A percentile compares a stretch with the other conserved stretches of the same genome.
Evolutionary conservation across 2,888 invertebrate species (phyloP).

Genomic region (Ceriagrion tenellum): DNA sequence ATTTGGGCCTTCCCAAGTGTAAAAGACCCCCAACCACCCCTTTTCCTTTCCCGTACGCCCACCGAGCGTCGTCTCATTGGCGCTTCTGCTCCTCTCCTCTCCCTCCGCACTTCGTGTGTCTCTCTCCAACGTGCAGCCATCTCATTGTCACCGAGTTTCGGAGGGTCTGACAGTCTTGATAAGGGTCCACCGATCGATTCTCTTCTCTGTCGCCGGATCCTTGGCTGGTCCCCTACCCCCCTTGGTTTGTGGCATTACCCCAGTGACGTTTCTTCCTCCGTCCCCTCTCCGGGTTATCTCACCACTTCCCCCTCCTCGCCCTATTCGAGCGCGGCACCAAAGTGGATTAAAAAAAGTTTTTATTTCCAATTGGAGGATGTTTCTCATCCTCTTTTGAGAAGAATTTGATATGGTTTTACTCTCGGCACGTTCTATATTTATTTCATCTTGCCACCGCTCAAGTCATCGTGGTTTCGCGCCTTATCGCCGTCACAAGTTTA

Average conservation of each 20-base stretch:
- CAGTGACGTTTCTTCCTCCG: neutral
- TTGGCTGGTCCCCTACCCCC: neutral
- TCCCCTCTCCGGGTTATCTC: neutral
- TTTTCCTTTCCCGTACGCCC: neutral
- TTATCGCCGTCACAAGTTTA: neutral
- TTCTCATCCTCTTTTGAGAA: neutral
- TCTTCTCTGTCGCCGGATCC: neutral
- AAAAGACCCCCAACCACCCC: neutral
- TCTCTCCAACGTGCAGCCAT: neutral
- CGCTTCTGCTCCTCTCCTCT: neutral
- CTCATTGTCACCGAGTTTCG: neutral
- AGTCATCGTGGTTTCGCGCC: neutral
- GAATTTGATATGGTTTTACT: neutral
- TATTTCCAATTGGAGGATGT: neutral
- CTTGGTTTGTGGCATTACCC: neutral
- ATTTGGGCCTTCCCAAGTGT: neutral
- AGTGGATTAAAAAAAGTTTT: neutral
- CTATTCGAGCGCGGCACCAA: neutral
- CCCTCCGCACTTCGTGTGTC: neutral
- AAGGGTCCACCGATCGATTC: slow-evolving; percentile 36
- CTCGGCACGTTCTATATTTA: neutral
- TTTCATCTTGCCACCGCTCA: neutral
- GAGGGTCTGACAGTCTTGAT: slow-evolving; percentile 35
- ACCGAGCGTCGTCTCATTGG: neutral
- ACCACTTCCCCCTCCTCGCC: neutral